Evolutionary conservation across 2,113 vertebrate species (phyloP).

Genomic region (Cyprinus carpio): DNA sequence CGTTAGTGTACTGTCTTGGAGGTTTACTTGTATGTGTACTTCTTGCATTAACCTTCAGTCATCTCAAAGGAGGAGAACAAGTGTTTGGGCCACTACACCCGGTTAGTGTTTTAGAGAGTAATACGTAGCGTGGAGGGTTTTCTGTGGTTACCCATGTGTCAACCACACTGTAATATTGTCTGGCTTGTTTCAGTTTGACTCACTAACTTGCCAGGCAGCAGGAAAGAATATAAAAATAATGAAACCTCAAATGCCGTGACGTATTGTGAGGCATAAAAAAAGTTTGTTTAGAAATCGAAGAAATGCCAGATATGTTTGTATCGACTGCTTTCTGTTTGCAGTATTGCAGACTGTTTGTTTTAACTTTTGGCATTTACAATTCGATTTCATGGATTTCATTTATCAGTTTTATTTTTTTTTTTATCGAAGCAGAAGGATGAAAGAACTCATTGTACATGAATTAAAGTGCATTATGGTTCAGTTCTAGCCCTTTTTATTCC

Average conservation of each 20-base stretch:
- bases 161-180: conserved; percentile 18
- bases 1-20: background rate
- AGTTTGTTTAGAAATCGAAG: background rate
- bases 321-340: conserved; percentile 13
- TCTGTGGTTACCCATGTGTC: conserved; percentile 24
- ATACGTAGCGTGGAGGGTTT: conserved; percentile 9
- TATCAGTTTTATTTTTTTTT: background rate
- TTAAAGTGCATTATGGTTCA: background rate
- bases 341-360: background rate
- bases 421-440: background rate
- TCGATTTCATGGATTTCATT: background rate
- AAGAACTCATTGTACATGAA: background rate
- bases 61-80: background rate
- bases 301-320: background rate
- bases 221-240: conserved; percentile 3
- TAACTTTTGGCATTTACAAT: background rate
- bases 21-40: background rate
- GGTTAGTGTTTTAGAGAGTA: conserved; percentile 18
- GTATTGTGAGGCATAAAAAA: background rate
- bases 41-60: background rate
- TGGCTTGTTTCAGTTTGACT: conserved; percentile 25
- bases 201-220: conserved; percentile 8
- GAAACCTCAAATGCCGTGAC: conserved; percentile 1
- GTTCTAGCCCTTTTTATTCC: background rate
- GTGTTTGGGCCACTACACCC: conserved; percentile 12